Base-by-base conservation (phyloP, 2,113 vertebrate genomes). In the Rhombomys opimus region DNA sequence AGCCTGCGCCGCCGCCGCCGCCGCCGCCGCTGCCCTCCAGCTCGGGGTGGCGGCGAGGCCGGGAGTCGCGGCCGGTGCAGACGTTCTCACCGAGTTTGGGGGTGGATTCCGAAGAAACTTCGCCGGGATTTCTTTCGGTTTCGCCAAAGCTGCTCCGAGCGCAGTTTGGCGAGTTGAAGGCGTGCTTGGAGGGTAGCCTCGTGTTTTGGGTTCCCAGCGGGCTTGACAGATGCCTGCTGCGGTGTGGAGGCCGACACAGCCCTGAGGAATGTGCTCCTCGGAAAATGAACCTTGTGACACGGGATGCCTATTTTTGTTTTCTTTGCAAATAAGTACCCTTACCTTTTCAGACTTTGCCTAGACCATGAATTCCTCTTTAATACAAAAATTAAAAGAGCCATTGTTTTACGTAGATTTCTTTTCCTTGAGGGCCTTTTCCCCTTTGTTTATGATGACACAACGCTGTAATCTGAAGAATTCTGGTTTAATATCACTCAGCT, bases 1-100 rank as follows among this genome's bases (percentile, higher is more conserved):
- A n/a, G 93, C 93, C 94, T 57, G 57, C 57, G 57, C 57, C 57
- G 46, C 46, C 46, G 46, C 46, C 41, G 41, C 54, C n/a, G n/a
- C n/a, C 57, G 87, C 80, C 90, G 96, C 95, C 73, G 93, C 91
- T 93, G 4, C 94, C 54, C 95, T 14, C 89, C 63, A 35, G 50
- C 23, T 63, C 90, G 89, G 96, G 95, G 82, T 63, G 75, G 93
- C 20, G 89, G 85, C 61, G 63, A 87, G 81, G 92, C 65, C 30
- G 65, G 95, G 65, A 72, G 65, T 84, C 41, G 50, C 89, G 23
- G 76, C 87, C 46, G 25, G 67, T 52, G 94, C 52, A 57, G 61
- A 96, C 93, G 20, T 87, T 72, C 93, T 32, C 67, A 35, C 70
- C 4, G 61, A 63, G 38, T 84, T 78, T 91, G 77, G 61, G 87